These are phyloP conservation scores for Ochotona princeps DNA, from an alignment of 2,113 vertebrate species.

Conservation along the genomic window DNA sequence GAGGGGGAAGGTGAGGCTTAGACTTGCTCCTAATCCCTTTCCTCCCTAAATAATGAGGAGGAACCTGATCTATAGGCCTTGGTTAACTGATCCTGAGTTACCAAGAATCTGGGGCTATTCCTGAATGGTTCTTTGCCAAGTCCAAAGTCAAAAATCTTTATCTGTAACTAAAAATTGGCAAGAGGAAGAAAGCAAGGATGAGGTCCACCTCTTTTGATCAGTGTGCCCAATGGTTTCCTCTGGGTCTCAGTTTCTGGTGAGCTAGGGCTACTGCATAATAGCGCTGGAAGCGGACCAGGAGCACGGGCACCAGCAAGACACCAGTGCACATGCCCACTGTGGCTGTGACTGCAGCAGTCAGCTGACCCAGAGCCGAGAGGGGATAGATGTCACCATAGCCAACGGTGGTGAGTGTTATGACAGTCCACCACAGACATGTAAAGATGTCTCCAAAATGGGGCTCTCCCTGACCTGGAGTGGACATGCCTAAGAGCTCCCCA, in stretches of 20 bases:
- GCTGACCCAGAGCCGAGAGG: slow-evolving; percentile 54
- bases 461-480: not conserved
- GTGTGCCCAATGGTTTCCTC: not conserved
- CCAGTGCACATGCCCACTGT: slow-evolving; percentile 62
- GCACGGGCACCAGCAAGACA: slow-evolving; percentile 75
- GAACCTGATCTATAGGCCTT: not conserved
- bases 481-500: slow-evolving; percentile 67
- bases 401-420: slow-evolving; percentile 76
- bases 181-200: not conserved
- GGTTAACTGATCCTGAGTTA: not conserved
- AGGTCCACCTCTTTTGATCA: not conserved
- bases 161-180: slow-evolving; percentile 28
- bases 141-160: slow-evolving; percentile 31
- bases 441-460: slow-evolving; percentile 59
- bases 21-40: not conserved
- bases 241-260: slow-evolving; percentile 69
- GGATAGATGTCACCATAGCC: slow-evolving; percentile 72
- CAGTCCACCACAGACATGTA: slow-evolving; percentile 78
- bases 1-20: not conserved
- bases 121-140: slow-evolving; percentile 38
- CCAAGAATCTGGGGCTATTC: not conserved
- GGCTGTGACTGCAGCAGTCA: slow-evolving; percentile 65
- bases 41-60: not conserved
- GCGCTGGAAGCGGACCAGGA: slow-evolving; percentile 77
- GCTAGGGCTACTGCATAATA: slow-evolving; percentile 72